A percentile compares a stretch with the other conserved stretches of the same genome.
phyloP scores from a whole-genome alignment of 2,797 vertebrate genomes.

The Enteromius anoplus region DNA sequence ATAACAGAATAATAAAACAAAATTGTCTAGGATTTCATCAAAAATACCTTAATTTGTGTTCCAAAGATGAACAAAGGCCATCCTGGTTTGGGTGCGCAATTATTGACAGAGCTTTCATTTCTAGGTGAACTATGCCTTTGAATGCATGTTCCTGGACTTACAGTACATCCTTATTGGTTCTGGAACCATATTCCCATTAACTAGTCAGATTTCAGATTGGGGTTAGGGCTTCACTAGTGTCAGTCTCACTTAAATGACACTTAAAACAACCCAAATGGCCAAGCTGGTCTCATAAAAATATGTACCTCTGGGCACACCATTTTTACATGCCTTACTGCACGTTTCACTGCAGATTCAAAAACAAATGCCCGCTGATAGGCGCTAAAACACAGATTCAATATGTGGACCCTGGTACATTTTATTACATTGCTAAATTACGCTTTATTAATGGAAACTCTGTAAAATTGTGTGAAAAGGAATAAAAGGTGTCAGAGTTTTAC shows the following conservation, averaged over 20 bases:
- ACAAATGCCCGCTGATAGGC: no score
- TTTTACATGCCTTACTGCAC: no score
- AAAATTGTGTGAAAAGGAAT: no score
- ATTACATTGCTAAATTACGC: no score
- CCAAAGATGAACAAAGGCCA: not conserved
- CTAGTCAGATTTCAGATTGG: not conserved
- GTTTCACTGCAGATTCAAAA: no score
- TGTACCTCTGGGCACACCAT: no score
- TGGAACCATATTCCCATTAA: not conserved
- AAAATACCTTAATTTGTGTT: not conserved
- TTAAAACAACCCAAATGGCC: not conserved
- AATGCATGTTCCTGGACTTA: not conserved
- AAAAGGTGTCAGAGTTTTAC: no score
- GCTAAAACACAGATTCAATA: no score
- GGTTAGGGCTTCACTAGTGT: not conserved
- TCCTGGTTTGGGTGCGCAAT: not conserved
- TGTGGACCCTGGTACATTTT: no score
- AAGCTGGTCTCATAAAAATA: no score
- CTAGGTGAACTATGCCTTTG: not conserved
- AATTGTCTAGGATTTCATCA: not conserved
- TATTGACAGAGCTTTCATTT: not conserved
- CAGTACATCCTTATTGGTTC: not conserved
- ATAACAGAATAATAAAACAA: not conserved
- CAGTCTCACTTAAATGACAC: not conserved
- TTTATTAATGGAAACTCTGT: no score